These are phyloP conservation scores for Sycophila sp. DNA, from an alignment of 1,140 invertebrate genomes.

Conservation along the genomic window DNA sequence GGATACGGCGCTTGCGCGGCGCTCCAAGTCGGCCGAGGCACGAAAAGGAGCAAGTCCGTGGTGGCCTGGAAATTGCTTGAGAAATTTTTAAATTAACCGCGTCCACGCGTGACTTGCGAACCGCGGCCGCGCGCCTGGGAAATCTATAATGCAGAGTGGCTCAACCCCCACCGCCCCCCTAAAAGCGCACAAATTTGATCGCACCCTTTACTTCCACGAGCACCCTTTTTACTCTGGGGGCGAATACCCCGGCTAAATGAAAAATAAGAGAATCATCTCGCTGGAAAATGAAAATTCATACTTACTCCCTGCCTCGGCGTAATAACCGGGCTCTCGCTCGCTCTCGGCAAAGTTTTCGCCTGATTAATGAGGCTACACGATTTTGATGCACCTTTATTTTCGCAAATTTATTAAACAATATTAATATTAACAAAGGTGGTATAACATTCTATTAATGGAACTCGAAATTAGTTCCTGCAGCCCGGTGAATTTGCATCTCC, in stretches of 20 bases:
- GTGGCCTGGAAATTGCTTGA: slow-evolving; percentile 3
- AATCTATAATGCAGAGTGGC: slow-evolving; percentile 22
- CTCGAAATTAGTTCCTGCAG: too few relatives aligned
- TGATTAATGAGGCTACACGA: too few relatives aligned
- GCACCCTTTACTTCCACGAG: neutral
- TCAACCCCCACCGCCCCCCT: neutral
- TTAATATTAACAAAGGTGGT: too few relatives aligned
- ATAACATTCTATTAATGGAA: too few relatives aligned
- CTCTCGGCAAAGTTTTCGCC: slow-evolving; percentile 43
- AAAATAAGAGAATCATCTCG: slow-evolving; percentile 22
- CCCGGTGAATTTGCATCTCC: too few relatives aligned
- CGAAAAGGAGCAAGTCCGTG: neutral
- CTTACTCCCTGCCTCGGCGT: too few relatives aligned
- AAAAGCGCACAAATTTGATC: neutral
- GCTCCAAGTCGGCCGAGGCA: too few relatives aligned
- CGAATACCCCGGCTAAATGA: neutral
- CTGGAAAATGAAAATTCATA: slow-evolving; percentile 15
- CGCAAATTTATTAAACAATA: too few relatives aligned
- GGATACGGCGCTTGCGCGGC: too few relatives aligned
- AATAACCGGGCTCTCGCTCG: too few relatives aligned
- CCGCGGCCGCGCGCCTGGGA: neutral
- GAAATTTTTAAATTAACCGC: slow-evolving; percentile 30
- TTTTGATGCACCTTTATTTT: too few relatives aligned
- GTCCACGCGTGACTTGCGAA: neutral
- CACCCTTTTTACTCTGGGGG: too few relatives aligned